Base-by-base conservation (phyloP, 2,888 invertebrate genomes). In the Andricus quercusramuli region DNA sequence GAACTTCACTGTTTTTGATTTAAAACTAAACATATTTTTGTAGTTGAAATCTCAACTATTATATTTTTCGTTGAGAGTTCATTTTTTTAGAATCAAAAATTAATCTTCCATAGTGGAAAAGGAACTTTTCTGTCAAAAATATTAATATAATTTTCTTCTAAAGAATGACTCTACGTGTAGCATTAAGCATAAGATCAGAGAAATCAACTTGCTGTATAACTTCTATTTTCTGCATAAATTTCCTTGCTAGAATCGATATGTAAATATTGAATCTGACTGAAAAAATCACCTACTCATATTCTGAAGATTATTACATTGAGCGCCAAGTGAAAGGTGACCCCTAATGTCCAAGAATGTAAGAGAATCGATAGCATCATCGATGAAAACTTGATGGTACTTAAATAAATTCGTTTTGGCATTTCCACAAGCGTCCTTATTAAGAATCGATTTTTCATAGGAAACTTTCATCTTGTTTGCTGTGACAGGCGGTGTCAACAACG, bases 391-490 rank as follows among this genome's bases (percentile, higher is more conserved):
- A 74, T 74, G 51, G n/a, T 56, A 56, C n/a, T 56, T 74, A 32
- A 29, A 51, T 70, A 74, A 56, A 74, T 74, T 56, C 15, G 56
- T 56, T 74, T 74, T 56, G n/a, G 51, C 11, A 74, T 47, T 20
- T 74, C 29, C 20, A 3, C 32, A 56, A 56, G 20, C 74, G 20
- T 70, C 29, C 29, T 56, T 56, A 56, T 74, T 51, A 56, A 32
- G 74, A 56, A 74, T 56, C 74, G n/a, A 74, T 74, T 56, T 74
- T 74, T 56, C 32, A 74, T 56, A 56, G 32, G 15, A 13, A 74
- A 74, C 74, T 74, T 74, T 74, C 74, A 74, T 74, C 32, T n/a
- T 56, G 74, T 74, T 74, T 56, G 56, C 32, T 74, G 15, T 74
- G 74, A 56, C 74, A 74, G 74, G 13, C 37, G 13, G n/a, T 56